These are phyloP conservation scores for Lochmaea crataegi DNA, from an alignment of 2,888 invertebrate genomes.

Conservation along the genomic window DNA sequence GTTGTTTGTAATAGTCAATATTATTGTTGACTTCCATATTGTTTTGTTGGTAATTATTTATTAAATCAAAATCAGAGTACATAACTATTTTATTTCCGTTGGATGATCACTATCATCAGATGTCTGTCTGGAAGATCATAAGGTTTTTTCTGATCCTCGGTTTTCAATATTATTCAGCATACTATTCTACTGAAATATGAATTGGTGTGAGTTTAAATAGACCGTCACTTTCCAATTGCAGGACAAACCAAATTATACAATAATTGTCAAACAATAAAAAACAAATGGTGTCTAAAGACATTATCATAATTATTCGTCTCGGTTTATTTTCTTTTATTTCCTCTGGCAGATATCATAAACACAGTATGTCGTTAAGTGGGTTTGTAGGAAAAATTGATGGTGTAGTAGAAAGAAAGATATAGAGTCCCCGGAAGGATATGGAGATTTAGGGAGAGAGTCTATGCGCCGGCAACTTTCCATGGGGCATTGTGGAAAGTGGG, in stretches of 20 bases:
- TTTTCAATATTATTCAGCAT: too few species aligned
- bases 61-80: too few species aligned
- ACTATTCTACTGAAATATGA: too few species aligned
- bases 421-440: constrained; percentile 44
- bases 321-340: constrained; percentile 33
- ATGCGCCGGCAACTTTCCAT: constrained; percentile 31
- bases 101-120: too few species aligned
- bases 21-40: too few species aligned
- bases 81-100: too few species aligned
- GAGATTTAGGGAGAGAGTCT: constrained; percentile 44
- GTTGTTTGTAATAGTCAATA: too few species aligned
- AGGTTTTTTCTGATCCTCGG: too few species aligned
- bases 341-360: constrained; percentile 35
- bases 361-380: constrained; percentile 42
- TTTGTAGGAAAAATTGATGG: constrained; percentile 44
- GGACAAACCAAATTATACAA: background rate
- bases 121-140: too few species aligned
- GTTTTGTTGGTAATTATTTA: too few species aligned
- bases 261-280: background rate
- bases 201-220: too few species aligned
- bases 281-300: background rate
- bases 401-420: constrained; percentile 34
- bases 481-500: constrained; percentile 37
- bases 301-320: constrained; percentile 13
- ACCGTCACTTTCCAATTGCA: too few species aligned